Conservation (phyloP, 2,888 invertebrate species). For the Drosophila kuntzei region DNA sequence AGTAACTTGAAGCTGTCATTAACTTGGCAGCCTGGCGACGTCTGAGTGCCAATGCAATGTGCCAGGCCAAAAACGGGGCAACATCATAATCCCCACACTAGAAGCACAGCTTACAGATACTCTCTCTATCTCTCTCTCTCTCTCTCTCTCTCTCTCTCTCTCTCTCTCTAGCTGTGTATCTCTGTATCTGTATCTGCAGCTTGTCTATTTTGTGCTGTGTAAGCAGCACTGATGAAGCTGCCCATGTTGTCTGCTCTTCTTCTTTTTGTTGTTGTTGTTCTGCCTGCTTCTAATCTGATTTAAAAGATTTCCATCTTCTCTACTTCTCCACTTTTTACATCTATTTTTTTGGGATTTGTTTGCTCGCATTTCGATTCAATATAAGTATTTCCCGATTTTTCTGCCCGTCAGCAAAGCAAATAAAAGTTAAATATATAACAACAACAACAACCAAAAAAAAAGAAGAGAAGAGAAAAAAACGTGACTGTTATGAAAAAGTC, state of each 20-base stretch:
- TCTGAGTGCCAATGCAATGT: slow-evolving; percentile 61
- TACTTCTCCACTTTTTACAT: slow-evolving; percentile 15
- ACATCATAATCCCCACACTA: slow-evolving; percentile 71
- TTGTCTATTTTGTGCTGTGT: slow-evolving; percentile 57
- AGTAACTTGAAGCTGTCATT: slow-evolving; percentile 77
- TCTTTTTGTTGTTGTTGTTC: slow-evolving; percentile 1
- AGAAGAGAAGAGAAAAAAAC: slow-evolving; percentile 51
- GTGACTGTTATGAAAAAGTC: slow-evolving; percentile 74
- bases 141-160: slow-evolving; percentile 7
- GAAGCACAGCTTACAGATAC: slow-evolving; percentile 36
- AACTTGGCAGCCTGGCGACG: slow-evolving; percentile 67
- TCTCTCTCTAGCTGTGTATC: not conserved
- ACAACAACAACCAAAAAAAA: slow-evolving; percentile 26
- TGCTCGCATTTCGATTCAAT: slow-evolving; percentile 31
- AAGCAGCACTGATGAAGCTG: slow-evolving; percentile 60
- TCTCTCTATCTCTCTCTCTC: slow-evolving; percentile 3
- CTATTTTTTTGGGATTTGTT: slow-evolving; percentile 50
- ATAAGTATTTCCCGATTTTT: slow-evolving; percentile 20
- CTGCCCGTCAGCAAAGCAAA: slow-evolving; percentile 65
- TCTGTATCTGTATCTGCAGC: slow-evolving; percentile 17
- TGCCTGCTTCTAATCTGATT: slow-evolving; percentile 67
- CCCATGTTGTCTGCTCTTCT: not conserved
- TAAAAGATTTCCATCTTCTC: slow-evolving; percentile 50
- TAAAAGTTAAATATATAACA: slow-evolving; percentile 22
- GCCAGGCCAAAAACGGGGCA: slow-evolving; percentile 47